These are phyloP conservation scores for Phoenicopterus ruber DNA, from an alignment of 2,113 vertebrate genomes.

Conservation along the genomic window DNA sequence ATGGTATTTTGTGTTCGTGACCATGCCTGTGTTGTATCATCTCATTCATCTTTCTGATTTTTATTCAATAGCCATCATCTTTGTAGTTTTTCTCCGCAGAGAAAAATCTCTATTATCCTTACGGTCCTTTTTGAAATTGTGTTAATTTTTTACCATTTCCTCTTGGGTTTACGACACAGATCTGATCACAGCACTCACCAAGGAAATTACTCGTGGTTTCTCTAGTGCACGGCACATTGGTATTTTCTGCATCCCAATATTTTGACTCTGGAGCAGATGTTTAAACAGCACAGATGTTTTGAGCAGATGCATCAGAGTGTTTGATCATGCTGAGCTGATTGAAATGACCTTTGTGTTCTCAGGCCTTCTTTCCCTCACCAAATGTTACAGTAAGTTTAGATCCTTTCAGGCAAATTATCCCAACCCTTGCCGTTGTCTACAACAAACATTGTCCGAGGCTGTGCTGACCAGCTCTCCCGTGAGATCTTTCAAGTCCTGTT, in stretches of 20 bases:
- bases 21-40: background rate
- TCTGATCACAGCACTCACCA: background rate
- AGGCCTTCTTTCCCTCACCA: background rate
- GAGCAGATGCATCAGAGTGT: background rate
- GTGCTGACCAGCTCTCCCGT: background rate
- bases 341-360: slow-evolving; percentile 7
- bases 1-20: background rate
- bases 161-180: background rate
- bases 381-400: background rate
- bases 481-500: background rate
- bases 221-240: background rate
- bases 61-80: background rate
- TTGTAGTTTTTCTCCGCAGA: background rate
- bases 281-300: background rate
- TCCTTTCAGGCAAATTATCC: background rate
- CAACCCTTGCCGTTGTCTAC: background rate
- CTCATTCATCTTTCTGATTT: background rate
- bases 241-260: background rate
- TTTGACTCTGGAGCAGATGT: background rate
- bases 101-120: background rate
- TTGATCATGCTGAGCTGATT: background rate
- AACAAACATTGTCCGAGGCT: background rate
- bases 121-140: background rate
- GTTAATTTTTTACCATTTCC: background rate
- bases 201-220: background rate